Evolutionary conservation across 2,113 vertebrate species (phyloP).

Genomic region (Picathartes gymnocephalus): DNA sequence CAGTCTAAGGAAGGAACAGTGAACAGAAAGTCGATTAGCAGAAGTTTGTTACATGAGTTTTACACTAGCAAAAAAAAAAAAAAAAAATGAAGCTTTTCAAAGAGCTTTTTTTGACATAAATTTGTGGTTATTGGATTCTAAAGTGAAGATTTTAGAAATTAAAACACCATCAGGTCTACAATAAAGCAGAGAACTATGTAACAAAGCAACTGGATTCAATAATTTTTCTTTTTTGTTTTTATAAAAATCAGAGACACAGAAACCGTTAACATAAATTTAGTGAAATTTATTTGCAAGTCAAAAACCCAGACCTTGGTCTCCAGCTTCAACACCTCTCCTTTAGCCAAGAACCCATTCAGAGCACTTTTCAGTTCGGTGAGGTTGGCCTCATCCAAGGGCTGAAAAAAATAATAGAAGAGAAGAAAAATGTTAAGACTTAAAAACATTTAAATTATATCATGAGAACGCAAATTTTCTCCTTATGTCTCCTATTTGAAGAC

Average conservation of each 20-base stretch:
- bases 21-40: not conserved
- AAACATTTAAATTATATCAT: rapidly evolving
- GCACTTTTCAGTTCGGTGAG: slow-evolving; percentile 85
- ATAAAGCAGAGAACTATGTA: not conserved
- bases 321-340: slow-evolving; percentile 86
- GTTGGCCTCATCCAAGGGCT: slow-evolving; percentile 84
- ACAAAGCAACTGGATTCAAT: not conserved
- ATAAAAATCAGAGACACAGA: not conserved
- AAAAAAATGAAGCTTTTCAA: not conserved
- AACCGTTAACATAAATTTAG: not conserved
- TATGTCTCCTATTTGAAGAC: not conserved
- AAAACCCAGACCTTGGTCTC: slow-evolving; percentile 83
- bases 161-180: not conserved
- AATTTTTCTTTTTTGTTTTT: not conserved
- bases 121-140: not conserved
- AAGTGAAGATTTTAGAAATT: not conserved
- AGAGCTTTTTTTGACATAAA: not conserved
- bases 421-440: not conserved
- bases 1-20: slow-evolving; percentile 70
- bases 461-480: not conserved
- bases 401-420: not conserved
- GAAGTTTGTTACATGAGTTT: not conserved
- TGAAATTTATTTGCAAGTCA: not conserved
- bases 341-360: slow-evolving; percentile 86
- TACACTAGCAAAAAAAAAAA: not conserved